Percentiles rank a stretch among this genome's conserved stretches.
phyloP scores from a whole-genome alignment of 2,797 vertebrate species.

The Chaenodraco wilsoni region DNA sequence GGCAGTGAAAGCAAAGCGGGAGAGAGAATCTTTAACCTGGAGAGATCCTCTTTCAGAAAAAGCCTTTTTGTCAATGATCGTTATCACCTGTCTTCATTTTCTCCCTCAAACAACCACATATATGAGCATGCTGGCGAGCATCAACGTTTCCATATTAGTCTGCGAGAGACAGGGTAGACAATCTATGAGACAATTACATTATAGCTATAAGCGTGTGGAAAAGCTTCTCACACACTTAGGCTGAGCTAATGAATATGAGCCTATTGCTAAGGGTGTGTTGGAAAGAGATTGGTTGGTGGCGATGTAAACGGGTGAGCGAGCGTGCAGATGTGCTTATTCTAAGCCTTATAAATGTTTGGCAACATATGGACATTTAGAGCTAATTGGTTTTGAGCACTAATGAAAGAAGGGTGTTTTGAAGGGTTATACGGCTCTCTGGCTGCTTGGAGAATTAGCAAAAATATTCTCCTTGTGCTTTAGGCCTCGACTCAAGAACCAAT shows the following conservation, averaged over 20 bases:
- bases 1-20: conserved; percentile 29
- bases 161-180: conserved; percentile 24
- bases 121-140: not conserved
- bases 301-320: conserved; percentile 19
- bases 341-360: conserved; percentile 49
- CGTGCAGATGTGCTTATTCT: conserved; percentile 39
- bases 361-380: conserved; percentile 38
- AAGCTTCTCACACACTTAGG: conserved; percentile 56
- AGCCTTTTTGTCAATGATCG: conserved; percentile 21
- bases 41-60: conserved; percentile 71
- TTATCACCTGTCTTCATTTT: conserved; percentile 41
- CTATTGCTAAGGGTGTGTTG: conserved; percentile 22
- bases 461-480: conserved; percentile 17
- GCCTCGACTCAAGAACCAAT: not conserved
- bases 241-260: conserved; percentile 57
- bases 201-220: conserved; percentile 46
- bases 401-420: conserved; percentile 31
- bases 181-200: conserved; percentile 72
- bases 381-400: conserved; percentile 36
- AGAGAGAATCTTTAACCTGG: conserved; percentile 45
- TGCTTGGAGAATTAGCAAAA: conserved; percentile 12
- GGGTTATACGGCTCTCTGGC: conserved; percentile 7
- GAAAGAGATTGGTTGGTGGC: conserved; percentile 16
- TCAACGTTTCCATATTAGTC: conserved; percentile 75
- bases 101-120: conserved; percentile 5